A percentile compares a stretch with the other conserved stretches of the same genome.
Conservation (phyloP, 2,797 vertebrate species). For the Anolis apletophallus region DNA sequence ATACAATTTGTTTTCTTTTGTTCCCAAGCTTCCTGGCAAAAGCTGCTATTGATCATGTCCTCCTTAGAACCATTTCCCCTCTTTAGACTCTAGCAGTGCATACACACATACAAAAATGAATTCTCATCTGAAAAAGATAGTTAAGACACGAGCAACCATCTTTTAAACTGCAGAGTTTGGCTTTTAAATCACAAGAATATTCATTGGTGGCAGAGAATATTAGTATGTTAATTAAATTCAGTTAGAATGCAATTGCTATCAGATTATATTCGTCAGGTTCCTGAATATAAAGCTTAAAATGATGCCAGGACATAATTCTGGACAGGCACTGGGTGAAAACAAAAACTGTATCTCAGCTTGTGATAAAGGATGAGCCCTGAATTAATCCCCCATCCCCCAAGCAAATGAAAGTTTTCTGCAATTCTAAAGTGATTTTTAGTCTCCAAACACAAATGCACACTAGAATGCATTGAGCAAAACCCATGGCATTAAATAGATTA, state of each 20-base stretch:
- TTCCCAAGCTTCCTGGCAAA: background rate
- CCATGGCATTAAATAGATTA: constrained; percentile 80
- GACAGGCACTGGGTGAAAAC: constrained; percentile 41
- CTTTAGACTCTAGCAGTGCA: no score
- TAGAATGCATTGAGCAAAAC: constrained; percentile 78
- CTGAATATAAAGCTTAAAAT: constrained; percentile 17
- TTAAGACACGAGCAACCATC: background rate
- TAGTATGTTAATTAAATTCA: constrained; percentile 54
- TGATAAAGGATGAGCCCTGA: constrained; percentile 68
- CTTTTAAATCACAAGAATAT: background rate
- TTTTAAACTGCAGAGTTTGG: background rate
- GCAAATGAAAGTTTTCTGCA: constrained; percentile 76
- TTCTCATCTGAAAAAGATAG: background rate
- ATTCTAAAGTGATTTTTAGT: constrained; percentile 75
- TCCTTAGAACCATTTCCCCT: background rate
- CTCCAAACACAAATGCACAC: constrained; percentile 76
- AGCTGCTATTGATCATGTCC: background rate
- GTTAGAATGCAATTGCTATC: constrained; percentile 48
- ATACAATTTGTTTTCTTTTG: background rate
- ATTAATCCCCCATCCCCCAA: constrained; percentile 52
- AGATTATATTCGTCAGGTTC: background rate
- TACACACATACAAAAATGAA: background rate
- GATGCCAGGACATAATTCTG: constrained; percentile 35
- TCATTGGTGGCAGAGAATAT: background rate
- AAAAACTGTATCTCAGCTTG: constrained; percentile 61